Base-by-base conservation (phyloP, 1,140 invertebrate genomes). In the Caenorhabditis latens region DNA sequence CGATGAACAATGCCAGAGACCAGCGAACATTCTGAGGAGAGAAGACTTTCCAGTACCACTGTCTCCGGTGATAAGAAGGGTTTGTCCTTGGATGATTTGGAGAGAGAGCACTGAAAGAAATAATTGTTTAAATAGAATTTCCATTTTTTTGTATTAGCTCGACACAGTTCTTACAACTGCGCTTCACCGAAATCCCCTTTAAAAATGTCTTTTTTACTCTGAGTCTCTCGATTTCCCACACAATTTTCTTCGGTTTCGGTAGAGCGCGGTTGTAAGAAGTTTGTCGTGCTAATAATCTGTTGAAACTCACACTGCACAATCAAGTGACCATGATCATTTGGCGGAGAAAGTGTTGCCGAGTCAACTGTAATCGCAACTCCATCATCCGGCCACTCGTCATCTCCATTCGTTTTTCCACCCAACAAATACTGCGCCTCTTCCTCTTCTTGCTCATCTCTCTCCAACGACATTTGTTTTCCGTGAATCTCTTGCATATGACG, bases 1-100 rank as follows among this genome's bases (percentile, higher is more conserved):
- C 84, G 91, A 91, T 82, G 85, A 71, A 71, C 90, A 85, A 61
- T 91, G 90, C 95, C 95, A 95, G 6, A 95, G 90, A 9, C 94
- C 94, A 88, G 93, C 93, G 46, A 95, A 90, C 8, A 95, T 92
- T 71, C 95, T 90, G 13, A 95, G 90, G 32, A 95, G 87, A 43
- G 95, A 95, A 63, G 94, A 94, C 91, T 95, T 95, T 16, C 95
- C 95, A 91, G 93, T 93, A 1, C 94, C 94, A 91, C 94, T 95
- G 84, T 93, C 92, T 32, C 95, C 95, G 57, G 94, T 94, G 24
- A 95, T 93, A 4, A 95, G 90, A 5, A 95, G 58, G 89, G 93
- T 94, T 42, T 92, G 88, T 32, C 94, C 93, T 40, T 90, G 86
- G 48, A 91, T 89, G 19, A 95, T 90, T 63, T 93, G 90, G 42